These are phyloP conservation scores for Caenorhabditis remanei DNA, from an alignment of 1,140 invertebrate genomes.

Conservation along the genomic window DNA sequence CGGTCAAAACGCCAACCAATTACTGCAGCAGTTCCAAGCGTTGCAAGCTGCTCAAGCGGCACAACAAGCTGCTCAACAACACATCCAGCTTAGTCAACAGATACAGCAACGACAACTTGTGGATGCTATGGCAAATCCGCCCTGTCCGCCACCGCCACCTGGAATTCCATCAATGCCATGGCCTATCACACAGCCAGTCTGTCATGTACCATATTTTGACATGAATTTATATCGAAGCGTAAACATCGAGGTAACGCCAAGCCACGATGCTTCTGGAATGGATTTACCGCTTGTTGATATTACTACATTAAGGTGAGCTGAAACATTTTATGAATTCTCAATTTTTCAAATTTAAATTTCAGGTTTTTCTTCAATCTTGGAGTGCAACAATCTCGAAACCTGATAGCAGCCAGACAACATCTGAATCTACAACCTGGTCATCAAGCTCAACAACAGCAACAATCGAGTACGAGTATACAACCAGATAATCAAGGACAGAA, in stretches of 20 bases:
- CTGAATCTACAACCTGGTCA: neutral
- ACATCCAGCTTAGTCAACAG: neutral
- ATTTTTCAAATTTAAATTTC: neutral
- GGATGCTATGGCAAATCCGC: neutral
- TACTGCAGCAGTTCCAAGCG: conserved; percentile 5
- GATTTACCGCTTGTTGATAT: conserved; percentile 17
- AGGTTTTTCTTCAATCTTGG: conserved; percentile 41
- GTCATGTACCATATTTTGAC: conserved; percentile 39
- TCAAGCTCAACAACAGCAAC: neutral
- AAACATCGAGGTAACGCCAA: neutral
- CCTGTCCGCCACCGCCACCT: conserved; percentile 23
- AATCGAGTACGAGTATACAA: neutral
- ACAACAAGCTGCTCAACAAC: conserved; percentile 19
- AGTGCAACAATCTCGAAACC: conserved; percentile 37
- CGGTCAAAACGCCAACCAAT: neutral
- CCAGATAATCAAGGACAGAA: neutral
- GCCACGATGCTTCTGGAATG: conserved; percentile 21
- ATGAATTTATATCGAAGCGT: conserved; percentile 12
- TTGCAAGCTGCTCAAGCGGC: conserved; percentile 10
- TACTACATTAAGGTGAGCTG: neutral
- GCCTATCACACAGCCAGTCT: conserved; percentile 2
- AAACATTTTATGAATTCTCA: neutral
- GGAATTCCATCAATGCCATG: conserved; percentile 40
- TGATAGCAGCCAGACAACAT: conserved; percentile 13
- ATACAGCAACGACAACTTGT: neutral